A percentile compares a stretch with the other conserved stretches of the same genome.
Conservation (phyloP, 1,140 invertebrate species). For the Drosophila ambigua region DNA sequence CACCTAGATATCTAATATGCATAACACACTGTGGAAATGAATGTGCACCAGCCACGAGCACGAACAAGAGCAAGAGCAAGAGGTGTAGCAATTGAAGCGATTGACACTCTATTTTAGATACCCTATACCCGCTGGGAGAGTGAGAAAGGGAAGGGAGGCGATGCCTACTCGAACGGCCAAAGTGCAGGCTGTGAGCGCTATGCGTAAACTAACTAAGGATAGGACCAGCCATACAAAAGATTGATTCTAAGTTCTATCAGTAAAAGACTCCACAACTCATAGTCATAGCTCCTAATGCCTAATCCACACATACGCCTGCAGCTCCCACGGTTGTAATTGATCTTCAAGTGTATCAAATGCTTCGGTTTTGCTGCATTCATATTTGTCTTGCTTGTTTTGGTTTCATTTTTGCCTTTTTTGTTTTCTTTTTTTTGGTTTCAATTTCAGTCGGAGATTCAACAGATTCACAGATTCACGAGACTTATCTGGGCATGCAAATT, state of each 20-base stretch:
- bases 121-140: too few species aligned
- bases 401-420: slow-evolving; percentile 8
- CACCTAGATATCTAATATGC: slow-evolving; percentile 67
- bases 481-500: slow-evolving; percentile 50
- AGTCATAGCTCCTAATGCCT: background rate
- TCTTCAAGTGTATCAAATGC: slow-evolving; percentile 7
- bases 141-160: background rate
- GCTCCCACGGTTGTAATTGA: background rate
- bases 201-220: too few species aligned
- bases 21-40: slow-evolving; percentile 47
- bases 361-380: slow-evolving; percentile 15
- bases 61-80: too few species aligned
- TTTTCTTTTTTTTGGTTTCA: slow-evolving; percentile 21
- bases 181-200: too few species aligned
- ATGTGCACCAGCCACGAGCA: slow-evolving; percentile 22
- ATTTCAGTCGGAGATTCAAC: slow-evolving; percentile 26
- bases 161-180: background rate
- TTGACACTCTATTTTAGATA: too few species aligned
- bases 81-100: slow-evolving; percentile 3
- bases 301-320: too few species aligned
- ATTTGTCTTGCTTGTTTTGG: slow-evolving; percentile 10
- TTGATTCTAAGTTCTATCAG: too few species aligned
- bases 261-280: background rate
- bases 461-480: slow-evolving; percentile 1
- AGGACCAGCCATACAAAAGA: too few species aligned